phyloP scores from a whole-genome alignment of 2,888 invertebrate genomes.

The Acanthopleura granulata region DNA sequence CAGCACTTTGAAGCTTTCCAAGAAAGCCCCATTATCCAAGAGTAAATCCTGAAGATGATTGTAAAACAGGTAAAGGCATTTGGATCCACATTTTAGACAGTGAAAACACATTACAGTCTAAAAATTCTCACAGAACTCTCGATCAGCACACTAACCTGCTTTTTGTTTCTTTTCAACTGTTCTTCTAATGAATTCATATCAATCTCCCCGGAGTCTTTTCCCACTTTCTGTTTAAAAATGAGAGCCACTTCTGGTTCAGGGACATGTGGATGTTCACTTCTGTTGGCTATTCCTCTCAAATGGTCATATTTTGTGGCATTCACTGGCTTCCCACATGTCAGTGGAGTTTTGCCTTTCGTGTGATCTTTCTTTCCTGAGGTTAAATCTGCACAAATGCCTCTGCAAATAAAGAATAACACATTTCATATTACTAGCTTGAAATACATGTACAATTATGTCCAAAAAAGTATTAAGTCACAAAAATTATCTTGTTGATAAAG shows the following conservation, averaged over 20 bases:
- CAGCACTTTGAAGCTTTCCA: too few species aligned
- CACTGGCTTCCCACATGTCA: constrained; percentile 80
- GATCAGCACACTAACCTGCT: constrained; percentile 52
- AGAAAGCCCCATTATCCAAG: too few species aligned
- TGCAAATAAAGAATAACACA: neutral
- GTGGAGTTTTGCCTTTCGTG: constrained; percentile 20
- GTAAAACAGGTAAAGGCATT: too few species aligned
- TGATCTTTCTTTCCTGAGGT: neutral
- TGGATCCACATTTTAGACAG: too few species aligned
- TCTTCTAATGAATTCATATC: constrained; percentile 65
- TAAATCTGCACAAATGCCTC: neutral
- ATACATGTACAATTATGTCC: too few species aligned
- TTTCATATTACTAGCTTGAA: too few species aligned
- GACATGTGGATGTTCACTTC: constrained; percentile 85
- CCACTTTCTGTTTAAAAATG: constrained; percentile 63
- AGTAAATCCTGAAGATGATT: too few species aligned
- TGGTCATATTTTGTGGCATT: constrained; percentile 92
- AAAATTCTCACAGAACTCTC: neutral
- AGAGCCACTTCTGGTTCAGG: constrained; percentile 79
- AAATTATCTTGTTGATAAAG: too few species aligned
- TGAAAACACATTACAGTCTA: too few species aligned
- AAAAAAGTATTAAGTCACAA: too few species aligned
- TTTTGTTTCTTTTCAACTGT: constrained; percentile 58
- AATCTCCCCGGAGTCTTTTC: constrained; percentile 54
- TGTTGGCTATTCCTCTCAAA: constrained; percentile 85